Evolutionary conservation across 1,140 invertebrate species (phyloP).

Genomic region (Drosophila pandora): DNA sequence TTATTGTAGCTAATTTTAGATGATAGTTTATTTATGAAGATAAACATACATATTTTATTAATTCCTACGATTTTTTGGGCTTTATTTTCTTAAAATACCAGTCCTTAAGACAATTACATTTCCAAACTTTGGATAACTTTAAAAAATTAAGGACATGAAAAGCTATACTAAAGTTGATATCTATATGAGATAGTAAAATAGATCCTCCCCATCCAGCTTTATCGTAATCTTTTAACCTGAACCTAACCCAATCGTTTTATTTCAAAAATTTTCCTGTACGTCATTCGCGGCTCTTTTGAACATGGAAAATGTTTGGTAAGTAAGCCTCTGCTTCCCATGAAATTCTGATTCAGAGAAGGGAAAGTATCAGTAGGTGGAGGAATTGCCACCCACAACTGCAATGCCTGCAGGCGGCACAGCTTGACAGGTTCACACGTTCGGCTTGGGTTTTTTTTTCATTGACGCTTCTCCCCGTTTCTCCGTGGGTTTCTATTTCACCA

Average conservation of each 20-base stretch:
- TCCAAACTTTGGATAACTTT: no score
- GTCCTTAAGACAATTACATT: no score
- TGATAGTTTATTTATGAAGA: no score
- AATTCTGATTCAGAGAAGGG: neutral
- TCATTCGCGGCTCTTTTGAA: conserved; percentile 21
- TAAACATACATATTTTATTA: no score
- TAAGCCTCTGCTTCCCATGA: conserved; percentile 2
- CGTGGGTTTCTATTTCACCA: conserved; percentile 9
- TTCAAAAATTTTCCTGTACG: conserved; percentile 15
- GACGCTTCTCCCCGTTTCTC: conserved; percentile 27
- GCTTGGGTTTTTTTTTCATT: conserved; percentile 30
- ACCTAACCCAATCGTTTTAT: conserved; percentile 55
- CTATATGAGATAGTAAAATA: no score
- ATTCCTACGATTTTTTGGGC: no score
- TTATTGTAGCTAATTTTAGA: no score
- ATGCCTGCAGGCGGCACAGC: conserved; percentile 66
- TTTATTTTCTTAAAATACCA: no score
- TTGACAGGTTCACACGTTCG: conserved; percentile 65
- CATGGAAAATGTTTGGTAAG: conserved; percentile 9
- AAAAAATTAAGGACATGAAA: no score
- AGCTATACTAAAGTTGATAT: no score
- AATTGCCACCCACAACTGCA: conserved; percentile 54
- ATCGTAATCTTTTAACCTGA: conserved; percentile 22
- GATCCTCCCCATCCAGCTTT: neutral
- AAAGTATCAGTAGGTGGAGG: neutral